Conservation (phyloP, 2,888 invertebrate species). For the Ecliptopera silaceata region DNA sequence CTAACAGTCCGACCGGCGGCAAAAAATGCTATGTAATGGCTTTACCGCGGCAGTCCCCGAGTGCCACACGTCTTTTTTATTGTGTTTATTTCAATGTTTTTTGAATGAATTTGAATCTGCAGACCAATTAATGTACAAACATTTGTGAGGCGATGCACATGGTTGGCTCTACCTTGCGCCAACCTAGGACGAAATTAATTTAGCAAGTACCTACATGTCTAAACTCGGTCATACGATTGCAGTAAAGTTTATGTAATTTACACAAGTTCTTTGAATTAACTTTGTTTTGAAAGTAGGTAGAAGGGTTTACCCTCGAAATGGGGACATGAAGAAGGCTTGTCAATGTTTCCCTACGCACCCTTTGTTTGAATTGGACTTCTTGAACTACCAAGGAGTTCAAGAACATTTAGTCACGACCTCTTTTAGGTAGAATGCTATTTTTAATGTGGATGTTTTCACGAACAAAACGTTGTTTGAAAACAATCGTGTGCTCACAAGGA, state of each 20-base stretch:
- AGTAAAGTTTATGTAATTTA: conserved; percentile 9
- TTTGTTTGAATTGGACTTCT: conserved; percentile 7
- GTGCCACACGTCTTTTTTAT: too few relatives aligned
- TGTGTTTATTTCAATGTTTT: too few relatives aligned
- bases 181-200: conserved; percentile 8
- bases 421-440: conserved; percentile 20
- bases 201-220: conserved; percentile 2
- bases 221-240: conserved; percentile 9
- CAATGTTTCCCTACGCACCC: not conserved
- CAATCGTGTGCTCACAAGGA: conserved; percentile 18
- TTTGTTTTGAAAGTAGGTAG: too few relatives aligned
- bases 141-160: not conserved
- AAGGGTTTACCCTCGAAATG: not conserved
- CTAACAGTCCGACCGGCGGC: too few relatives aligned
- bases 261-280: conserved; percentile 12
- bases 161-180: not conserved
- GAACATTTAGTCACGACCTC: conserved; percentile 17
- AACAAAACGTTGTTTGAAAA: conserved; percentile 42
- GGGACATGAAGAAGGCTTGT: not conserved
- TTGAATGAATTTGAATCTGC: too few relatives aligned
- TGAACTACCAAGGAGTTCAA: conserved; percentile 11
- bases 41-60: too few relatives aligned
- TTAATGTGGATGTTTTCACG: conserved; percentile 31
- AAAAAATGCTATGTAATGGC: too few relatives aligned
- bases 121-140: too few relatives aligned